phyloP scores from a whole-genome alignment of 1,140 invertebrate species.

The Oscheius sp. region DNA sequence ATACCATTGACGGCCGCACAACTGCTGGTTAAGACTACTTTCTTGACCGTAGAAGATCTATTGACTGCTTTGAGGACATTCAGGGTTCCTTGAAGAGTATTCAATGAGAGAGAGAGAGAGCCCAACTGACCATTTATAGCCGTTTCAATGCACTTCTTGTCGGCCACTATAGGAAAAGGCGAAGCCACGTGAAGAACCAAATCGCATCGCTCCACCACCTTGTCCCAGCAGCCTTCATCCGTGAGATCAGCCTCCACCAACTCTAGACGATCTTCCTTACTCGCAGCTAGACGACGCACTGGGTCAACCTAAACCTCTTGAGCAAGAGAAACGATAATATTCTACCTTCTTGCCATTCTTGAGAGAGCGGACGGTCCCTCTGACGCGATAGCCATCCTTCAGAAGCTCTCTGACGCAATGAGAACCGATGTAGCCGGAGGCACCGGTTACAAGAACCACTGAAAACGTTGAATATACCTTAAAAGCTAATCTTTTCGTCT shows the following conservation, averaged over 20 bases:
- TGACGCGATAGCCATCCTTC: conserved; percentile 64
- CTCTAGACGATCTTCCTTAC: conserved; percentile 62
- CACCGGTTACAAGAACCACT: conserved; percentile 68
- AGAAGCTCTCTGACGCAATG: conserved; percentile 67
- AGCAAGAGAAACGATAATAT: neutral
- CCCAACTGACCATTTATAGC: conserved; percentile 65
- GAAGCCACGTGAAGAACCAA: conserved; percentile 68
- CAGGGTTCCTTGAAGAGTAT: conserved; percentile 66
- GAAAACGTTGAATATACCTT: conserved; percentile 39
- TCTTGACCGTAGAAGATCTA: conserved; percentile 63
- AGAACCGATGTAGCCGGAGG: conserved; percentile 66
- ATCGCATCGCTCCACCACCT: conserved; percentile 65
- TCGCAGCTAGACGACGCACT: neutral
- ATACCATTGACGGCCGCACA: conserved; percentile 66
- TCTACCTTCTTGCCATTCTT: conserved; percentile 62
- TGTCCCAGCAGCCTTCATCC: conserved; percentile 61
- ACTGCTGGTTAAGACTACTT: conserved; percentile 68
- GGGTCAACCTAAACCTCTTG: neutral
- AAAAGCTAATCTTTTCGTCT: too few relatives aligned
- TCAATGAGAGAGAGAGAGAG: neutral
- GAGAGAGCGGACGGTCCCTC: conserved; percentile 66
- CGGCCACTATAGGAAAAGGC: conserved; percentile 64
- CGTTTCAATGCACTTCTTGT: conserved; percentile 65
- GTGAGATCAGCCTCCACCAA: conserved; percentile 64
- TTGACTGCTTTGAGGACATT: conserved; percentile 66